Conservation (phyloP, 2,113 vertebrate species). For the Poecile atricapillus region DNA sequence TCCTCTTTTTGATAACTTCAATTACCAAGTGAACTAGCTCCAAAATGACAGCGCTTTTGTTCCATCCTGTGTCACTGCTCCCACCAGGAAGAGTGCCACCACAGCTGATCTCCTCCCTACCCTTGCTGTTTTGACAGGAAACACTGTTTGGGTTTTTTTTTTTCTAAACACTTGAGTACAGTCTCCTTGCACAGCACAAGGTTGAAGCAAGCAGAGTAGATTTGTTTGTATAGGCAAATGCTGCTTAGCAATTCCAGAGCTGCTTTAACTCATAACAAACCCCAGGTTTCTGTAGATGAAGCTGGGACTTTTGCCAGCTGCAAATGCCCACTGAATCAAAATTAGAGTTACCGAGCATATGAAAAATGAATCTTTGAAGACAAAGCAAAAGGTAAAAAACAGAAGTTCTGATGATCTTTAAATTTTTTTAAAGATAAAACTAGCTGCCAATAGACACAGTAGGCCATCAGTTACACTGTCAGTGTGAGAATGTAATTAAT, state of each 20-base stretch:
- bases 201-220: background rate
- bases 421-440: background rate
- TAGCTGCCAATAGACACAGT: background rate
- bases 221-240: background rate
- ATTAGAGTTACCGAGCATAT: background rate
- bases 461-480: background rate
- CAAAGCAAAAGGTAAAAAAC: background rate
- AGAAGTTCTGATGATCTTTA: background rate
- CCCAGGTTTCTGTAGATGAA: background rate
- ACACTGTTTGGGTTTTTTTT: background rate
- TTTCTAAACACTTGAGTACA: background rate
- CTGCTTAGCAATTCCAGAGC: slow-evolving; percentile 1
- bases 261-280: background rate
- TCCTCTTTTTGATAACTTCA: slow-evolving; percentile 75
- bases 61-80: background rate
- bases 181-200: background rate
- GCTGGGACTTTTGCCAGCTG: background rate
- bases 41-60: background rate
- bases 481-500: background rate
- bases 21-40: slow-evolving; percentile 36
- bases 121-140: background rate
- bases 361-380: background rate
- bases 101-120: background rate
- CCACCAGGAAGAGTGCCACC: background rate
- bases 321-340: background rate